phyloP scores from a whole-genome alignment of 2,888 invertebrate genomes.

The Heterodera filipjevi region DNA sequence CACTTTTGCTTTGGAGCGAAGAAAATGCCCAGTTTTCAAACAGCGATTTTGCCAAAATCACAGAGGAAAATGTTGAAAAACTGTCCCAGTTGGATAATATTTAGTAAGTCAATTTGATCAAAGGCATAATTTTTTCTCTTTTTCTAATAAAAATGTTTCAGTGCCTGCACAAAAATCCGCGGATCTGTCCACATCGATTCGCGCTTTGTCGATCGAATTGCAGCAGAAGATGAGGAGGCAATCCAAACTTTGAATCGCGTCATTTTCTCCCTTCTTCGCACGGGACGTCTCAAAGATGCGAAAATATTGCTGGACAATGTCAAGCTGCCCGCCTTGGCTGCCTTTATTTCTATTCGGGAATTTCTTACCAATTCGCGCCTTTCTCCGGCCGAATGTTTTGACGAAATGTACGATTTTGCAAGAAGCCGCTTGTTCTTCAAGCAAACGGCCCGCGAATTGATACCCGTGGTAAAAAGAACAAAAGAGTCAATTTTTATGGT shows the following conservation, averaged over 20 bases:
- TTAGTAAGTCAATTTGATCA: conserved; percentile 30
- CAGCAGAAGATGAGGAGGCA: conserved; percentile 34
- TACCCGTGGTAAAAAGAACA: conserved; percentile 24
- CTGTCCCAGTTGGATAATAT: conserved; percentile 32
- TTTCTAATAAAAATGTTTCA: conserved; percentile 15
- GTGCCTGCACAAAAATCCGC: conserved; percentile 34
- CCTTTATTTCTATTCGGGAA: conserved; percentile 34
- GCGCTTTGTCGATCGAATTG: conserved; percentile 28
- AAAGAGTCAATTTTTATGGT: not conserved
- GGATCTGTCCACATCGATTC: conserved; percentile 37
- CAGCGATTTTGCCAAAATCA: conserved; percentile 29
- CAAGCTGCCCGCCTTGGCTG: conserved; percentile 27
- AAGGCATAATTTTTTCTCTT: not conserved
- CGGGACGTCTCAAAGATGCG: conserved; percentile 34
- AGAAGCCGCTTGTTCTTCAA: conserved; percentile 35
- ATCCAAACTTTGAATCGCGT: conserved; percentile 25
- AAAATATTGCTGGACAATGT: conserved; percentile 32
- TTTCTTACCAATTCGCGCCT: conserved; percentile 32
- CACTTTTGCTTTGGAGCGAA: conserved; percentile 41
- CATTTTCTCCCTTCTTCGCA: conserved; percentile 37
- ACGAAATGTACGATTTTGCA: conserved; percentile 36
- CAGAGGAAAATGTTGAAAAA: conserved; percentile 20
- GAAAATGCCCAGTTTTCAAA: conserved; percentile 31
- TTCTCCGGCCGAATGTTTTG: conserved; percentile 31
- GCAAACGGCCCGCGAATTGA: conserved; percentile 33